Evolutionary conservation across 1,140 invertebrate species (phyloP).

Genomic region (Procambarus clarkii): DNA sequence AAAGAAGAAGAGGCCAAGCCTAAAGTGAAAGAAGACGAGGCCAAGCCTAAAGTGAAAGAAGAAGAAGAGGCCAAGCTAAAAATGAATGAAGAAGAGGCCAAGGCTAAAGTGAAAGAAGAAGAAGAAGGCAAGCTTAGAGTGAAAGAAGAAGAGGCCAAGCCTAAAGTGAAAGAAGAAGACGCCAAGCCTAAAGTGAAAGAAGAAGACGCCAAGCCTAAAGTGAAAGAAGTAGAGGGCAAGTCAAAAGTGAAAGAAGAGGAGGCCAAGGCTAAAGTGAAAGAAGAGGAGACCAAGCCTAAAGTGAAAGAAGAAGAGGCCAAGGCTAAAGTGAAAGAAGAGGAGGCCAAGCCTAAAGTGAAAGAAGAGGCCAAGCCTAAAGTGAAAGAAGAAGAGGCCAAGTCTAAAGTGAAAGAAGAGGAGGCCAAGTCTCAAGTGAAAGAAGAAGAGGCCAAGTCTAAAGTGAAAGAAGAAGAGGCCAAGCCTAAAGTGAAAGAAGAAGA

Average conservation of each 20-base stretch:
- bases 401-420: too few species aligned
- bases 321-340: constrained; percentile 68
- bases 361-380: neutral
- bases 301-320: neutral
- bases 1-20: neutral
- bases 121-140: neutral
- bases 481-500: neutral
- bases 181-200: neutral
- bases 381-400: too few species aligned
- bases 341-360: constrained; percentile 1
- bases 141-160: neutral
- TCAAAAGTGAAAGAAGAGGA: too few species aligned
- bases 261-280: too few species aligned
- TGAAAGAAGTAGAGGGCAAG: too few species aligned
- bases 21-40: neutral
- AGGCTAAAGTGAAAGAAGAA: neutral
- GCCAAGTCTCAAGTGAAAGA: too few species aligned
- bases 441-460: too few species aligned
- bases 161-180: neutral
- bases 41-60: neutral
- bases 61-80: too few species aligned
- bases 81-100: neutral
- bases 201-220: too few species aligned
- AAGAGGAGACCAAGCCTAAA: neutral
- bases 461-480: neutral